These are phyloP conservation scores for Pardalotus punctatus DNA, from an alignment of 2,113 vertebrate genomes.

Conservation along the genomic window DNA sequence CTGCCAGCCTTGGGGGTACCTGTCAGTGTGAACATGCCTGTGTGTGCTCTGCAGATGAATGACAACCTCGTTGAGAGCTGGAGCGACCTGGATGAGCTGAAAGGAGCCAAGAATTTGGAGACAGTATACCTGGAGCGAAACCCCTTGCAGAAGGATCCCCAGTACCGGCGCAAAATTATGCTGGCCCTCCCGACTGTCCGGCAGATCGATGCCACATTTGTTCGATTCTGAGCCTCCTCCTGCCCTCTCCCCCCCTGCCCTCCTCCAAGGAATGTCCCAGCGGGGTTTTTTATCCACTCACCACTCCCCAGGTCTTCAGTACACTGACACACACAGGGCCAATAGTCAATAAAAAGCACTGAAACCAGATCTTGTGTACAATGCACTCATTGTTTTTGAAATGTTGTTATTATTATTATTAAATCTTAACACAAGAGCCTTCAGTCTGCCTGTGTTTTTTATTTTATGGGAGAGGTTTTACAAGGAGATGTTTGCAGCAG, in stretches of 20 bases:
- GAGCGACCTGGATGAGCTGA: conserved; percentile 94
- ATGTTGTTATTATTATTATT: conserved; percentile 53
- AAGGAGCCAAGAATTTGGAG: conserved; percentile 88
- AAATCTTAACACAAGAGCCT: conserved; percentile 38
- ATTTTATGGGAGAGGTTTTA: neutral
- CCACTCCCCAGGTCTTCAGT: conserved; percentile 44
- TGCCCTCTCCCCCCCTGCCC: neutral
- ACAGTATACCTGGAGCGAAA: conserved; percentile 96
- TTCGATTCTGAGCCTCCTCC: conserved; percentile 85
- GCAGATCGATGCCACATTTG: conserved; percentile 97
- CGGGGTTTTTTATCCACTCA: conserved; percentile 53
- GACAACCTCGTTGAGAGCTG: conserved; percentile 96
- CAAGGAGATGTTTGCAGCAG: neutral
- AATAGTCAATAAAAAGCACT: conserved; percentile 60
- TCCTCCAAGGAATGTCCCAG: conserved; percentile 3
- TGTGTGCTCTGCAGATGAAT: conserved; percentile 85
- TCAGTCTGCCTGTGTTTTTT: neutral
- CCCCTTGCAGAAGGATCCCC: conserved; percentile 94
- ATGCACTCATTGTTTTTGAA: conserved; percentile 54
- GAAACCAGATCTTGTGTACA: conserved; percentile 31
- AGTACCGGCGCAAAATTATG: conserved; percentile 97
- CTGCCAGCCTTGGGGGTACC: neutral
- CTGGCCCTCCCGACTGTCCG: conserved; percentile 90
- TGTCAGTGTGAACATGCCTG: neutral
- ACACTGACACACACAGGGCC: conserved; percentile 29